These are phyloP conservation scores for Xiphias gladius DNA, from an alignment of 2,113 vertebrate species.

Conservation along the genomic window DNA sequence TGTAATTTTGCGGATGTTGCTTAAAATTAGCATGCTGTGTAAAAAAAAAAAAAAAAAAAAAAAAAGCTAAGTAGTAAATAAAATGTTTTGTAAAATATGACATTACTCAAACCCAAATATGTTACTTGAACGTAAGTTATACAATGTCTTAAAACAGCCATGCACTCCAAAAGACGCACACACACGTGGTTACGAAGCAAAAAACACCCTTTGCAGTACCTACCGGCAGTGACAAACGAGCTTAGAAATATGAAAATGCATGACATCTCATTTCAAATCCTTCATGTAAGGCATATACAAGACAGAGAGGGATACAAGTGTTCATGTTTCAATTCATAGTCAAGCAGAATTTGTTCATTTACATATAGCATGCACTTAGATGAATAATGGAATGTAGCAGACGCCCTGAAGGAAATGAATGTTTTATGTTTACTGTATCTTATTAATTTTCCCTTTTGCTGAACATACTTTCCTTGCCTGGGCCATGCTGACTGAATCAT, in stretches of 20 bases:
- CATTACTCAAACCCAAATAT: background rate
- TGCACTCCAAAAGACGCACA: background rate
- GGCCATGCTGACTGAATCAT: constrained; percentile 40
- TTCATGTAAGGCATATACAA: constrained; percentile 34
- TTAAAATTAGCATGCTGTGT: too few relatives aligned
- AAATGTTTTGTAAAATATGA: background rate
- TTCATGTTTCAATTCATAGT: constrained; percentile 62
- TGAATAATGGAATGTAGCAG: constrained; percentile 73
- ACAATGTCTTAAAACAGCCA: background rate
- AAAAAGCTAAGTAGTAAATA: too few relatives aligned
- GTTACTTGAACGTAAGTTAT: background rate
- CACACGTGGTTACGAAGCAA: too few relatives aligned
- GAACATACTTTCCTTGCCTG: constrained; percentile 51
- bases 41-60: too few relatives aligned
- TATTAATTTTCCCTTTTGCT: constrained; percentile 65
- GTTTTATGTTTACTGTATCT: constrained; percentile 76
- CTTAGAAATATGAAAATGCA: constrained; percentile 54
- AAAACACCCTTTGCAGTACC: background rate
- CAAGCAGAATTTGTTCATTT: constrained; percentile 70
- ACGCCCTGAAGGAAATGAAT: constrained; percentile 72
- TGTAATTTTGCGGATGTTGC: background rate
- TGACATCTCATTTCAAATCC: constrained; percentile 33
- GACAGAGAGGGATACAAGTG: constrained; percentile 47
- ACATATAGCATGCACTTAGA: constrained; percentile 67
- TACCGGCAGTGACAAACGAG: constrained; percentile 8